Percentiles rank a stretch among this genome's conserved stretches.
These are phyloP conservation scores for Zoanthus gigantus DNA, from an alignment of 92 coral and sea anemone genomes.

Conservation along the genomic window DNA sequence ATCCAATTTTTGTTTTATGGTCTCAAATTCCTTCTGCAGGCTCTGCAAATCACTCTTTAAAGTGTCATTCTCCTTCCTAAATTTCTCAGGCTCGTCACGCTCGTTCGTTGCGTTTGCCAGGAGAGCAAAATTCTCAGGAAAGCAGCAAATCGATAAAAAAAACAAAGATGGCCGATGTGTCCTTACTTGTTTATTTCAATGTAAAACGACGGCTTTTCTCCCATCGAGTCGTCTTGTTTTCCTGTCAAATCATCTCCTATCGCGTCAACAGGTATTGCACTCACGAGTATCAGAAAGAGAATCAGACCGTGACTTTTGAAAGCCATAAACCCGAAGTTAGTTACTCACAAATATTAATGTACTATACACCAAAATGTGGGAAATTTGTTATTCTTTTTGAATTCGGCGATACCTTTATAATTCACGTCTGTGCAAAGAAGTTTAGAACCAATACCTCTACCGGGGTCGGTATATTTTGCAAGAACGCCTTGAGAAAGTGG, in stretches of 20 bases:
- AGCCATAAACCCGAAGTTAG: background rate
- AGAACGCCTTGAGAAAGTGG: background rate
- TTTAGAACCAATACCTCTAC: background rate
- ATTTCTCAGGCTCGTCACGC: too few relatives aligned
- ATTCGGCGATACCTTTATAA: background rate
- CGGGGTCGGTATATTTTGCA: background rate
- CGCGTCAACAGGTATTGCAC: too few relatives aligned
- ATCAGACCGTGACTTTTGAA: too few relatives aligned
- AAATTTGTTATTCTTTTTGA: background rate
- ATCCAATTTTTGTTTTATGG: too few relatives aligned
- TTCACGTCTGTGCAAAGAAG: background rate
- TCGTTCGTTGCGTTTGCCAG: too few relatives aligned
- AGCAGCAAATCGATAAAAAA: background rate
- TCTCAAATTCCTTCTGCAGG: too few relatives aligned
- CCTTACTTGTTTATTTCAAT: background rate
- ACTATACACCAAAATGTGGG: background rate
- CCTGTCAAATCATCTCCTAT: too few relatives aligned
- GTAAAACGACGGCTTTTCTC: background rate
- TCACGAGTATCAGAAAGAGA: too few relatives aligned
- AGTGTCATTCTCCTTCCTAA: too few relatives aligned
- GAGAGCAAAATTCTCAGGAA: background rate
- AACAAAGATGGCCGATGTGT: background rate
- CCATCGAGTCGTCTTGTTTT: background rate
- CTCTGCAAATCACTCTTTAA: too few relatives aligned
- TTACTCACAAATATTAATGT: background rate